Evolutionary conservation across 2,888 invertebrate genomes (phyloP).

Genomic region (Lasiommata megera): DNA sequence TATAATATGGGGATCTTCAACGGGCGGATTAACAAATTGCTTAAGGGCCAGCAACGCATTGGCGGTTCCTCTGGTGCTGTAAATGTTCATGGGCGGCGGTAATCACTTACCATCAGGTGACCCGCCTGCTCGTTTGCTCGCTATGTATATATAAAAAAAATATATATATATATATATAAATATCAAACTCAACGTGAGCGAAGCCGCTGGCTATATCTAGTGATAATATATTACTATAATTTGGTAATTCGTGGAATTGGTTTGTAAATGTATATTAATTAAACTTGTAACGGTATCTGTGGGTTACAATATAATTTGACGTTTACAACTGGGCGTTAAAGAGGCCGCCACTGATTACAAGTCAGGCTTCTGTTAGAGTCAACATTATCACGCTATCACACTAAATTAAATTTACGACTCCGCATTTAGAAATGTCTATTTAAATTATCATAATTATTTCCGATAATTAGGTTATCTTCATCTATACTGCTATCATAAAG

Average conservation of each 20-base stretch:
- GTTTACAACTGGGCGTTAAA: background rate
- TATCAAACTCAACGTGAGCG: no score
- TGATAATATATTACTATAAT: background rate
- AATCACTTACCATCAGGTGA: no score
- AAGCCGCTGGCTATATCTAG: no score
- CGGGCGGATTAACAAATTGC: no score
- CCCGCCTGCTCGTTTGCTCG: no score
- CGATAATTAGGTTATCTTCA: background rate
- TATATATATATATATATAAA: no score
- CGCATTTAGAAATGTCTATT: background rate
- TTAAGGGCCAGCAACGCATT: no score
- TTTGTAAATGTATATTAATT: background rate
- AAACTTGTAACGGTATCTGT: background rate
- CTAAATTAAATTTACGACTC: constrained; percentile 6
- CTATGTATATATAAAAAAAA: no score
- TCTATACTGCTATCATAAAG: no score
- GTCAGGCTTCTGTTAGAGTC: background rate
- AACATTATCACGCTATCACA: background rate
- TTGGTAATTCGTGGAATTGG: background rate
- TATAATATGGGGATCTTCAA: no score
- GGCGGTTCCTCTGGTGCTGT: no score
- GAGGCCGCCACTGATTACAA: constrained; percentile 1
- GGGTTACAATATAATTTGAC: constrained; percentile 6
- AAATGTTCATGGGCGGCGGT: no score
- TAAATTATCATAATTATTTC: background rate